Conservation (phyloP, 92 coral and sea anemone genomes). For the Hydrozoanthus gracilis region DNA sequence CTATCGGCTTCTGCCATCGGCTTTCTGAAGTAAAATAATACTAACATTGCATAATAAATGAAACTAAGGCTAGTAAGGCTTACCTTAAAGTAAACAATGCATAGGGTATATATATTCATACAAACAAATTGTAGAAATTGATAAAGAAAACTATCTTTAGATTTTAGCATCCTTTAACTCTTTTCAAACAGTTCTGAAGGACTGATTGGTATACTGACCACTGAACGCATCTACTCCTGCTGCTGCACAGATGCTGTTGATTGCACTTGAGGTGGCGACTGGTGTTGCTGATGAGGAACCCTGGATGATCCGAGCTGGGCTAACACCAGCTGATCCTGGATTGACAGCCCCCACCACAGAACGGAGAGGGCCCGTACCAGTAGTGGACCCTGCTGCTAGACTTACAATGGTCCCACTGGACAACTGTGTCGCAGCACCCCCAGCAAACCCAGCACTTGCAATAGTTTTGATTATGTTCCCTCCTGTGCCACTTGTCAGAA, state of each 20-base stretch:
- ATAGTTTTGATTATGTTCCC: slow-evolving; percentile 95
- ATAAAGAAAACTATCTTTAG: too few species aligned
- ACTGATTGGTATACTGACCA: slow-evolving; percentile 68
- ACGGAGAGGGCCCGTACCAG: slow-evolving; percentile 70
- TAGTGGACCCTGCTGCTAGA: slow-evolving; percentile 64
- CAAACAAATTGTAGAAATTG: too few species aligned
- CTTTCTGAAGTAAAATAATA: too few species aligned
- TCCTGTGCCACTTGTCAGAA: slow-evolving; percentile 85
- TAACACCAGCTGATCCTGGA: slow-evolving; percentile 54
- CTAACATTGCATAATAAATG: too few species aligned
- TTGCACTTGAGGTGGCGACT: slow-evolving; percentile 93
- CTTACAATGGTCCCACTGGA: slow-evolving; percentile 76
- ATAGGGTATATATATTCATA: too few species aligned
- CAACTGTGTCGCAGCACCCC: slow-evolving; percentile 78
- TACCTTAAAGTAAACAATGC: too few species aligned
- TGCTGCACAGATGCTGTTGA: slow-evolving; percentile 96
- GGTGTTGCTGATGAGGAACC: slow-evolving; percentile 72
- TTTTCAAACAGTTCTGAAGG: neutral
- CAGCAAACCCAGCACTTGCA: slow-evolving; percentile 82
- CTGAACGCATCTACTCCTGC: slow-evolving; percentile 96
- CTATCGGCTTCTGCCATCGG: too few species aligned
- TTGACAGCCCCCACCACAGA: slow-evolving; percentile 60
- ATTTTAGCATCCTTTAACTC: too few species aligned
- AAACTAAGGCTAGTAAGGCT: too few species aligned
- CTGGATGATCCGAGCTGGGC: slow-evolving; percentile 70